phyloP scores from a whole-genome alignment of 2,797 vertebrate genomes.

The Catostomus latipinnis region DNA sequence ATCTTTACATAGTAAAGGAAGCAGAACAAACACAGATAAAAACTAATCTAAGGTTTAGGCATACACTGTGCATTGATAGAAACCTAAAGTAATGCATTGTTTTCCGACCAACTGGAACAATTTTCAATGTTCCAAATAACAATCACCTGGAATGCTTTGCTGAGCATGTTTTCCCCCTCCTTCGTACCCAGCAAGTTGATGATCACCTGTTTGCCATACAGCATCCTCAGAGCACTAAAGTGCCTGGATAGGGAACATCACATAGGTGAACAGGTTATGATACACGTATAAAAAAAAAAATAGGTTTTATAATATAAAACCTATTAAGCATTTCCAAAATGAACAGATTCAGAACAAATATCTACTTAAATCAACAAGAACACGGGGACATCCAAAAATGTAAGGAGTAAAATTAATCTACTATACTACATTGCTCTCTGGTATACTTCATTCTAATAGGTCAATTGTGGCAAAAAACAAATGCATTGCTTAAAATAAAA shows the following conservation, averaged over 20 bases:
- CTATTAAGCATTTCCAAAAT: background rate
- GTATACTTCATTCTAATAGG: no score
- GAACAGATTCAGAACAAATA: background rate
- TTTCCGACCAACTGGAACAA: background rate
- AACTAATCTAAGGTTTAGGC: background rate
- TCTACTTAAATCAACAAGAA: no score
- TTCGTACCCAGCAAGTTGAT: slow-evolving; percentile 96
- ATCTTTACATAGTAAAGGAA: slow-evolving; percentile 10
- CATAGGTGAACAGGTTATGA: slow-evolving; percentile 4
- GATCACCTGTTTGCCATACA: slow-evolving; percentile 96
- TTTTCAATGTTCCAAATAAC: background rate
- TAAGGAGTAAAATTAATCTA: no score
- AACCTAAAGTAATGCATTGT: background rate
- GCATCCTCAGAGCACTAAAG: slow-evolving; percentile 89
- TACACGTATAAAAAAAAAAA: background rate
- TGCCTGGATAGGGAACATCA: slow-evolving; percentile 78
- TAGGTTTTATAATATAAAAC: no score
- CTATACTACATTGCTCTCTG: no score
- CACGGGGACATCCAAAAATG: no score
- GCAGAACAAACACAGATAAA: background rate
- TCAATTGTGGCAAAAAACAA: no score
- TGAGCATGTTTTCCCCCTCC: slow-evolving; percentile 98
- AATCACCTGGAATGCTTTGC: slow-evolving; percentile 96
- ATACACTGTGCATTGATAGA: background rate
- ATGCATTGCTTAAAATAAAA: no score